These are phyloP conservation scores for Momotus momota DNA, from an alignment of 2,797 vertebrate genomes.

Conservation along the genomic window DNA sequence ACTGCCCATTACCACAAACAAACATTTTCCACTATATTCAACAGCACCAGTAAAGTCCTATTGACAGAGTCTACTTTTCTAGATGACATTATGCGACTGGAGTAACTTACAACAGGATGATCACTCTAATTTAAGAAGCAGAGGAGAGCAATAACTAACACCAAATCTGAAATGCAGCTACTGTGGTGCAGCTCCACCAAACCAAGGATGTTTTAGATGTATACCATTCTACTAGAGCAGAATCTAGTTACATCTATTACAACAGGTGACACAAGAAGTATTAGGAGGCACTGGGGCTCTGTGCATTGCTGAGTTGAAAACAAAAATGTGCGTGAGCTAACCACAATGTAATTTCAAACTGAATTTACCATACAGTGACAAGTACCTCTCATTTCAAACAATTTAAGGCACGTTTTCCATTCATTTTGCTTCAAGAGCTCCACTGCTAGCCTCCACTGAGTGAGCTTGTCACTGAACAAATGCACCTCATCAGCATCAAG, in stretches of 20 bases:
- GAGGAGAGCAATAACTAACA: neutral
- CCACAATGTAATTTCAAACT: neutral
- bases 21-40: neutral
- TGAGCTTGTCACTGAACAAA: slow-evolving; percentile 21
- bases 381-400: slow-evolving; percentile 14
- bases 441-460: neutral
- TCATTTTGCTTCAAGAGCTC: neutral
- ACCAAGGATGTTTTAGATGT: neutral
- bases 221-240: neutral
- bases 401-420: neutral
- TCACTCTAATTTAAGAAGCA: neutral
- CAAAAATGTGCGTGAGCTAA: neutral
- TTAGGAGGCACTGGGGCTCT: neutral
- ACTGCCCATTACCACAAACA: neutral
- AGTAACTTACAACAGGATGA: neutral
- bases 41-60: neutral
- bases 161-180: neutral
- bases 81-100: neutral
- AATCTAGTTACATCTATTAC: neutral
- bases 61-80: neutral
- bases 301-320: neutral
- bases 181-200: neutral
- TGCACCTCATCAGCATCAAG: neutral
- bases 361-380: neutral
- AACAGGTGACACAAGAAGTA: neutral